Conservation (phyloP, 2,797 vertebrate species). For the Lepilemur ruficaudatus region DNA sequence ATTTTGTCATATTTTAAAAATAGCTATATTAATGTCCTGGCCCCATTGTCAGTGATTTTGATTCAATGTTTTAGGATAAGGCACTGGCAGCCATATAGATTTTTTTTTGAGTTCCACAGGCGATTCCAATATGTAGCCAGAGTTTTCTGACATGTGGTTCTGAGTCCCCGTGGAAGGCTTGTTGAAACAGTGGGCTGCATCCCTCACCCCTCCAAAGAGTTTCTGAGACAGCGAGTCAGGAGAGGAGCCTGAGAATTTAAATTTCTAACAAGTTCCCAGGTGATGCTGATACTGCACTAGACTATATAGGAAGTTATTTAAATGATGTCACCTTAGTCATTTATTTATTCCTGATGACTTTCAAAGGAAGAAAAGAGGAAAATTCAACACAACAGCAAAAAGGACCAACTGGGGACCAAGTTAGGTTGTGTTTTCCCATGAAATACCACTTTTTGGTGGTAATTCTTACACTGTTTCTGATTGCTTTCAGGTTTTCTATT, state of each 20-base stretch:
- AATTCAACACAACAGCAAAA: not conserved
- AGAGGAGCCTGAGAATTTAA: not conserved
- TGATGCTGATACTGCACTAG: not conserved
- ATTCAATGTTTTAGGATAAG: not conserved
- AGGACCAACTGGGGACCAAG: not conserved
- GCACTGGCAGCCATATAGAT: not conserved
- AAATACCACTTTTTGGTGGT: not conserved
- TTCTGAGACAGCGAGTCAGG: not conserved
- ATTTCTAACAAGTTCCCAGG: not conserved
- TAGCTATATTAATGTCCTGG: not conserved
- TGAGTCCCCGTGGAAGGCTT: not conserved
- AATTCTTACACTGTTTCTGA: not conserved
- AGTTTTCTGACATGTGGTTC: not conserved
- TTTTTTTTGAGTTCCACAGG: not conserved
- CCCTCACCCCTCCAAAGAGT: fast-evolving
- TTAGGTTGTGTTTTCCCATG: not conserved
- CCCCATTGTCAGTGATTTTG: not conserved
- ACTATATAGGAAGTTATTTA: not conserved
- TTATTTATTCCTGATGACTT: not conserved
- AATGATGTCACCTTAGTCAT: not conserved
- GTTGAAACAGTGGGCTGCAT: not conserved
- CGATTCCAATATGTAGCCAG: not conserved
- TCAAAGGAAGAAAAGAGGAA: not conserved
- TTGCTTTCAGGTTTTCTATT: not conserved
- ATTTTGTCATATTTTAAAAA: not conserved